Percentiles rank a stretch among this genome's conserved stretches.
phyloP scores from a whole-genome alignment of 2,797 vertebrate genomes.

The Nothura maculosa region DNA sequence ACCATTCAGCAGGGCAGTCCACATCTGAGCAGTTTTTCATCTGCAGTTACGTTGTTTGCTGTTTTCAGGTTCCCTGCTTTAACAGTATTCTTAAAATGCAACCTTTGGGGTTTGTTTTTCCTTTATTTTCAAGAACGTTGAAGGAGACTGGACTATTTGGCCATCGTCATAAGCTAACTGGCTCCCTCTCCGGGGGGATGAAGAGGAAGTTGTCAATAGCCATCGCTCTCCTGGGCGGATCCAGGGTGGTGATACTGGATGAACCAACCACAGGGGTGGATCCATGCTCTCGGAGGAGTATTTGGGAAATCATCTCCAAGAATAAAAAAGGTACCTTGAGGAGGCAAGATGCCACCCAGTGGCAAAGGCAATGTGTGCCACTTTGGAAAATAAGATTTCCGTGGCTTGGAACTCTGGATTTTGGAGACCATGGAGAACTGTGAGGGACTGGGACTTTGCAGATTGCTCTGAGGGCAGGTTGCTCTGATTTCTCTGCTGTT shows the following conservation, averaged over 20 bases:
- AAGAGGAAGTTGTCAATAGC: slow-evolving; percentile 97
- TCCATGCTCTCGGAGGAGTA: slow-evolving; percentile 94
- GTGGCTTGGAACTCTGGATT: background rate
- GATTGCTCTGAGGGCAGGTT: background rate
- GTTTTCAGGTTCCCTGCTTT: slow-evolving; percentile 2
- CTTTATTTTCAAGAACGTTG: slow-evolving; percentile 86
- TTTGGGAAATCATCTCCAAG: slow-evolving; percentile 97
- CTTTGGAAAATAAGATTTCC: background rate
- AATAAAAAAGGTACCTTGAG: slow-evolving; percentile 89
- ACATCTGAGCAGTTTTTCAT: slow-evolving; percentile 40
- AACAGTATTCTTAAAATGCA: background rate
- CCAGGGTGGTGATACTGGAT: slow-evolving; percentile 94
- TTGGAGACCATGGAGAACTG: background rate
- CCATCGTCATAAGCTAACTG: slow-evolving; percentile 94
- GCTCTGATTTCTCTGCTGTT: background rate
- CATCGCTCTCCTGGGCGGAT: slow-evolving; percentile 97
- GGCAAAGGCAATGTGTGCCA: background rate
- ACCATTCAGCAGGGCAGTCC: background rate
- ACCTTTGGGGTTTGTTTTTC: background rate
- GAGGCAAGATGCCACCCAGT: background rate
- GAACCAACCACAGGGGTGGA: slow-evolving; percentile 98
- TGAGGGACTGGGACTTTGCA: background rate
- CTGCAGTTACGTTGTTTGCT: background rate
- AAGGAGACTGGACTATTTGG: slow-evolving; percentile 93
- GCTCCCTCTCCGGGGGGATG: slow-evolving; percentile 95